Evolutionary conservation across 2,113 vertebrate species (phyloP).

Genomic region (Indicator maculatus): DNA sequence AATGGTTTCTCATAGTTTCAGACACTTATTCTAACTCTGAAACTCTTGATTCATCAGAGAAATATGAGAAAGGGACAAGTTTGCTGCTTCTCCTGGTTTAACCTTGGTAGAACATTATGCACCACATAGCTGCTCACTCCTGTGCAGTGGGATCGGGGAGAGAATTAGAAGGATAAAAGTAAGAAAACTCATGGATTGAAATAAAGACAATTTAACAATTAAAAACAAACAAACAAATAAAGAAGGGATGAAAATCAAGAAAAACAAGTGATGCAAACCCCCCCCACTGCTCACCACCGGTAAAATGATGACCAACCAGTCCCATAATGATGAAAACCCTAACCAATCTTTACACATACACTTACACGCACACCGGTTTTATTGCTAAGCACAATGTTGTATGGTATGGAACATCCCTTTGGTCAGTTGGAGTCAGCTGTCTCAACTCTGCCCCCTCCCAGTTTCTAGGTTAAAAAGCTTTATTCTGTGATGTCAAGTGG

Average conservation of each 20-base stretch:
- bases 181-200: no score
- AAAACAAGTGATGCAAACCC: background rate
- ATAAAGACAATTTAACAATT: no score
- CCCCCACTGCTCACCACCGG: background rate
- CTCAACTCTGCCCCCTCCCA: background rate
- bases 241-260: background rate
- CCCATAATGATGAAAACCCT: background rate
- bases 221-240: no score
- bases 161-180: no score
- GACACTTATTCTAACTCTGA: background rate
- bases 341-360: background rate
- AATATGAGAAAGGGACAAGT: background rate
- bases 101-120: background rate
- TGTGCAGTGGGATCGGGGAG: accelerated
- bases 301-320: accelerated
- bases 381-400: no score
- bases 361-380: no score
- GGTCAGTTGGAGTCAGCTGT: no score
- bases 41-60: background rate
- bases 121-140: background rate
- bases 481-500: background rate
- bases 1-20: background rate
- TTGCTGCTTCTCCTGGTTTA: background rate
- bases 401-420: no score
- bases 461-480: background rate